Evolutionary conservation across 2,888 invertebrate genomes (phyloP).

Genomic region (Phorcus lineatus): DNA sequence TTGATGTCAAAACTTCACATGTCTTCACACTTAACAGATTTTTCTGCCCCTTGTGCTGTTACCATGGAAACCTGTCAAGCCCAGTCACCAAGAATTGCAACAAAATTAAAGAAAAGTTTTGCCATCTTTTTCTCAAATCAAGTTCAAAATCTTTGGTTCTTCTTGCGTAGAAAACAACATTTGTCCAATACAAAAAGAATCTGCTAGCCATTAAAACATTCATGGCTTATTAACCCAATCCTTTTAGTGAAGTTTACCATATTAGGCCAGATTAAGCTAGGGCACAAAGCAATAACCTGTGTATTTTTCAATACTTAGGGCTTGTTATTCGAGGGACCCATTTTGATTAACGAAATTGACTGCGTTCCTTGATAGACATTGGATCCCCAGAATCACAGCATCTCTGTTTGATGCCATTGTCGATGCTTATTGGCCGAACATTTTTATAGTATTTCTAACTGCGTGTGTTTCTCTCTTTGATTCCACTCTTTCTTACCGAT

Average conservation of each 20-base stretch:
- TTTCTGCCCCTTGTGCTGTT: constrained; percentile 42
- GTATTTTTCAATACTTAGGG: constrained; percentile 10
- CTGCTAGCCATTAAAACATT: constrained; percentile 15
- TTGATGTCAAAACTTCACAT: constrained; percentile 45
- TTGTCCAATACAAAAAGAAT: constrained; percentile 15
- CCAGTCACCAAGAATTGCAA: constrained; percentile 38
- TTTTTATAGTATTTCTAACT: constrained; percentile 1
- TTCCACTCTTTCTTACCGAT: no score
- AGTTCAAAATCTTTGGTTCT: constrained; percentile 8
- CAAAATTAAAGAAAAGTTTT: constrained; percentile 40
- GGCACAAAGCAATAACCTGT: constrained; percentile 15
- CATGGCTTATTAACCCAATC: constrained; percentile 11
- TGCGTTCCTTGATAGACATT: not conserved
- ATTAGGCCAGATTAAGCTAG: constrained; percentile 1
- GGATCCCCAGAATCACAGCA: not conserved
- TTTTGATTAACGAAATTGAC: constrained; percentile 8
- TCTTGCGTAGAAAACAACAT: constrained; percentile 10
- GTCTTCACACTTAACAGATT: constrained; percentile 43
- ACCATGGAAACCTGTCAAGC: constrained; percentile 41
- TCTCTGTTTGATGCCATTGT: constrained; percentile 5
- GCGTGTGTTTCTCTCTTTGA: not conserved
- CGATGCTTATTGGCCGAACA: not conserved
- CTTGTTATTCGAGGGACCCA: not conserved
- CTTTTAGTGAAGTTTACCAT: constrained; percentile 13
- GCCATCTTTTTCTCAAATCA: constrained; percentile 17